These are phyloP conservation scores for Campylorhamphus procurvoides DNA, from an alignment of 2,113 vertebrate species.

Conservation along the genomic window DNA sequence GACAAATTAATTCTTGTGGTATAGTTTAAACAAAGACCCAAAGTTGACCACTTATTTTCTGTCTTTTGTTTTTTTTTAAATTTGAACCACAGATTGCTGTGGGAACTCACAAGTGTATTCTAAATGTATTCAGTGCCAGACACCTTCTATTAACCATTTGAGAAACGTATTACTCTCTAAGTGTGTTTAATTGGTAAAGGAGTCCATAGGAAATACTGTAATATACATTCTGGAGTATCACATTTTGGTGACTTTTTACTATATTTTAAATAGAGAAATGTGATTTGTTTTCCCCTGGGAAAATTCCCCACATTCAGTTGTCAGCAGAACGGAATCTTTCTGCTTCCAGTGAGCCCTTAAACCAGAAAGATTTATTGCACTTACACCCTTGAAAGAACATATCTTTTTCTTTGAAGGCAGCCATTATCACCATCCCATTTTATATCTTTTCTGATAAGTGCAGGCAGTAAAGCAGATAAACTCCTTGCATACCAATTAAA, in stretches of 20 bases:
- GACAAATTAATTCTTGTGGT: conserved; percentile 31
- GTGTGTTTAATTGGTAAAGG: conserved; percentile 29
- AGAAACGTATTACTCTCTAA: conserved; percentile 20
- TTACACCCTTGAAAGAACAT: conserved; percentile 71
- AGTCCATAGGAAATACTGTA: conserved; percentile 20
- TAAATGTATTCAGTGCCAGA: not conserved
- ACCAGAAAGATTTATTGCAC: conserved; percentile 73
- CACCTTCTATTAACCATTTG: conserved; percentile 5
- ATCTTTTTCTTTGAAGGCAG: conserved; percentile 71
- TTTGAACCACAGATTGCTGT: not conserved
- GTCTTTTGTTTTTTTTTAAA: not conserved
- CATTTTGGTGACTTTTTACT: conserved; percentile 50
- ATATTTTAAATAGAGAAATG: conserved; percentile 66
- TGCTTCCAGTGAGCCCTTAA: conserved; percentile 59
- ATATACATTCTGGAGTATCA: conserved; percentile 36
- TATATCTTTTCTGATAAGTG: conserved; percentile 70
- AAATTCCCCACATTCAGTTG: conserved; percentile 59
- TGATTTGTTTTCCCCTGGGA: conserved; percentile 71
- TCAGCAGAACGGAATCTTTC: conserved; percentile 54
- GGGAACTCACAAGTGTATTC: not conserved
- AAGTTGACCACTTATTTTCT: not conserved
- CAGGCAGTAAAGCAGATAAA: conserved; percentile 68
- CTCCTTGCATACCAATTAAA: conserved; percentile 73
- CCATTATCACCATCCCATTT: conserved; percentile 66
- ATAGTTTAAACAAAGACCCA: conserved; percentile 12